Conservation (phyloP, 2,888 invertebrate genomes). For the Zelleria hepariella region DNA sequence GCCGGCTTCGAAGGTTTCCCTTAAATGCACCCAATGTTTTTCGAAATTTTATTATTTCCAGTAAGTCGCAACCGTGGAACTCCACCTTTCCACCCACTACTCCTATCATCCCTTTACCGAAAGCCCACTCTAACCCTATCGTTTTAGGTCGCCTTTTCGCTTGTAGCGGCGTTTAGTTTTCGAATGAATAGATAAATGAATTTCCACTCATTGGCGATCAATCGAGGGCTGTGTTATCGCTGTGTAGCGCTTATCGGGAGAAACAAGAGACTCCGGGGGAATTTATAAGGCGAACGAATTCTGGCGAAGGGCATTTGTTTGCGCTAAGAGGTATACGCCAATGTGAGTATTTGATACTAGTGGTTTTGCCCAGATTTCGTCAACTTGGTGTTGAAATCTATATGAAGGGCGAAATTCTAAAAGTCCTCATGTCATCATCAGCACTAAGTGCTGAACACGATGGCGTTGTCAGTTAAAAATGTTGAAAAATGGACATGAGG, state of each 20-base stretch:
- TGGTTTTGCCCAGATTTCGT: too few relatives aligned
- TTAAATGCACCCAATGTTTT: not conserved
- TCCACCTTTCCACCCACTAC: not conserved
- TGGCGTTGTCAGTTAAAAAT: too few relatives aligned
- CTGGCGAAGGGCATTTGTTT: not conserved
- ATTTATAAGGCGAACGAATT: constrained; percentile 29
- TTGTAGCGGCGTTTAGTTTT: constrained; percentile 15
- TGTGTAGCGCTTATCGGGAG: constrained; percentile 52
- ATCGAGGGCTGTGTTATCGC: constrained; percentile 56
- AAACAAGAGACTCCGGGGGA: constrained; percentile 37
- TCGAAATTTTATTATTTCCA: not conserved
- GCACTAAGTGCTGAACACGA: too few relatives aligned
- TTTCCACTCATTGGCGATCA: constrained; percentile 67
- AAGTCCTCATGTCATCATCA: too few relatives aligned
- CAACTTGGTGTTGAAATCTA: not conserved
- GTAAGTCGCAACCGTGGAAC: not conserved
- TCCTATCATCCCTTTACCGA: not conserved
- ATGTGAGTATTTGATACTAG: not conserved
- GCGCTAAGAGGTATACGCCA: not conserved
- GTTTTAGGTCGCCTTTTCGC: not conserved
- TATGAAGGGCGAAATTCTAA: not conserved
- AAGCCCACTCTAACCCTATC: not conserved
- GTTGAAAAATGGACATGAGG: too few relatives aligned
- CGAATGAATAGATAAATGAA: constrained; percentile 55
- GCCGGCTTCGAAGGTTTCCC: not conserved